Base-by-base conservation (phyloP, 92 coral and sea anemone genomes). In the Phenganax subtilis region DNA sequence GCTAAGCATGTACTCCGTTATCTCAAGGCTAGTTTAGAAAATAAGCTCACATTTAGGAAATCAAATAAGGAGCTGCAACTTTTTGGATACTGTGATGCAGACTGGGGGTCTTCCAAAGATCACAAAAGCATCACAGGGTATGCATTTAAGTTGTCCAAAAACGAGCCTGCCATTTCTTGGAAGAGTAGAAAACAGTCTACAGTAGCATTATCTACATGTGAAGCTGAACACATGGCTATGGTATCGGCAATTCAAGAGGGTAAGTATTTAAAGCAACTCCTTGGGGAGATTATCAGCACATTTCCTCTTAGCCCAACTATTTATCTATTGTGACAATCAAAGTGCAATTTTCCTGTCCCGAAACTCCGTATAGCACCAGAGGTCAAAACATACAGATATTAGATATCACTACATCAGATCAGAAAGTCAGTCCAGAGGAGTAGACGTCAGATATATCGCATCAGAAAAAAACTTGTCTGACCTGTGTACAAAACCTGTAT, bases 101-200 rank as follows among this genome's bases (percentile, higher is more conserved):
- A 85, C 51, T 79, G 87, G 80, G 86, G 81, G 14, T 60, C 71
- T 55, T 63, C 82, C 52, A 59, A 76, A 14, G 87, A 84, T 75
- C 86, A 88, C 56, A 76, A 68, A 51, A 81, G 85, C 57, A 81
- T 86, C 61, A 80, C 87, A 68, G 90, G 90, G 55, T 89, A 89
- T 51, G 83, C 85, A 6, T 89, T 89, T 80, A 88, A 83, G 37
- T 52, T 86, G 53, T 64, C 65, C 54, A 56, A 28, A 61, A 75
- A 77, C 17, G 84, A 87, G 51, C 78, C 89, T 52, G 68, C 79
- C 56, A 76, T 83, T 16, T 64, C 84, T 56, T 86, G 89, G 84
- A 86, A 82, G 72, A 59, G 65, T 25, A 59, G 3, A 37, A 37
- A 37, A 37, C 47, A 37, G 47, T 5, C 47, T 37, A 37, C 47